Conservation (phyloP, 2,888 invertebrate genomes). For the Copidosoma aretas region DNA sequence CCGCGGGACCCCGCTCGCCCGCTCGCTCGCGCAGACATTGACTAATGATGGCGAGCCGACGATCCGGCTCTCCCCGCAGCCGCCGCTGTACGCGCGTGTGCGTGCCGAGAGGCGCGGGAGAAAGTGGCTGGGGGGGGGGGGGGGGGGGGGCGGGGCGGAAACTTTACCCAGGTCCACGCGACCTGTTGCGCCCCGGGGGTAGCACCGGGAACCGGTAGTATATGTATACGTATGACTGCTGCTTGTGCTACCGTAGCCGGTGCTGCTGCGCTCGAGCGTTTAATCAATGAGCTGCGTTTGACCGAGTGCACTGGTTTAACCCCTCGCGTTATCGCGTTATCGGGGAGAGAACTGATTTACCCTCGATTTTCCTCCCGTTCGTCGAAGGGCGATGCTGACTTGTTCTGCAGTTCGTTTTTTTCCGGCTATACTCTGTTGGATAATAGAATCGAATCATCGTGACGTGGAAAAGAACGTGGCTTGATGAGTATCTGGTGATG, state of each 20-base stretch:
- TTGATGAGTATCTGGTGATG: no score
- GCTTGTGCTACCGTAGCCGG: background rate
- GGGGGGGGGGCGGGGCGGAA: conserved; percentile 55
- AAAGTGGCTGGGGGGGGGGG: conserved; percentile 28
- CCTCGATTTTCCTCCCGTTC: conserved; percentile 14
- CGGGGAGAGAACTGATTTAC: conserved; percentile 45
- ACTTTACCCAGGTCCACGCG: conserved; percentile 63
- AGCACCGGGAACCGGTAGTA: conserved; percentile 12
- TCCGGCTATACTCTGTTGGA: no score
- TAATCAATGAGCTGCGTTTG: conserved; percentile 62
- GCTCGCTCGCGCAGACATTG: conserved; percentile 62
- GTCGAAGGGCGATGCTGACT: background rate
- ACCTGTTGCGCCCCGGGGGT: conserved; percentile 64
- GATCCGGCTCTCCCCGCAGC: conserved; percentile 41
- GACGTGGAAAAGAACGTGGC: no score
- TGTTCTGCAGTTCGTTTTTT: background rate
- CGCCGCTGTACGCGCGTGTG: background rate
- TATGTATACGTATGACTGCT: no score
- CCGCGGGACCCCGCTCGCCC: conserved; percentile 50
- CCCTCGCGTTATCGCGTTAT: conserved; percentile 59
- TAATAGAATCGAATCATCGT: no score
- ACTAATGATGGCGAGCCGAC: conserved; percentile 61
- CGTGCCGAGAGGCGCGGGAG: conserved; percentile 33
- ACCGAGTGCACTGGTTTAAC: background rate
- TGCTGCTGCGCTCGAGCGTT: conserved; percentile 57